phyloP scores from a whole-genome alignment of 1,140 invertebrate species.

The Papilio helenus region DNA sequence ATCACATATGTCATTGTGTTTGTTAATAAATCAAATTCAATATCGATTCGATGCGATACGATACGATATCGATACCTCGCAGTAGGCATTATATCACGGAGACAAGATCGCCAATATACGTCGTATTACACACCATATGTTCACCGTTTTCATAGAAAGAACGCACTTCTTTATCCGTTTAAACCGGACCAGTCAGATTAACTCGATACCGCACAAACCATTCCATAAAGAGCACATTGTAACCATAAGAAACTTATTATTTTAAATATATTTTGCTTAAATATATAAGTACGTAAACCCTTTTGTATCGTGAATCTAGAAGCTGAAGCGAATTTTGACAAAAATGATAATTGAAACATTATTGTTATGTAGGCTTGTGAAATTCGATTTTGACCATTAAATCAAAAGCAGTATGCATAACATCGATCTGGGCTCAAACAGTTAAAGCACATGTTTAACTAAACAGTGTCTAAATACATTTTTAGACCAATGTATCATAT shows the following conservation, averaged over 20 bases:
- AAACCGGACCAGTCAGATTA: neutral
- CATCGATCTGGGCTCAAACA: too few relatives aligned
- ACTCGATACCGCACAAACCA: neutral
- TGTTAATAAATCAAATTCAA: constrained; percentile 33
- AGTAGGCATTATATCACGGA: constrained; percentile 32
- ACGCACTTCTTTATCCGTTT: constrained; percentile 32
- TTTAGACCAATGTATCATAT: neutral
- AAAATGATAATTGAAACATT: too few relatives aligned
- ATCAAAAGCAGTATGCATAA: too few relatives aligned
- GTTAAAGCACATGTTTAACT: too few relatives aligned
- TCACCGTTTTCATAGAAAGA: constrained; percentile 29
- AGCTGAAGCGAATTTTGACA: too few relatives aligned
- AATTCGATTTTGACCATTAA: too few relatives aligned
- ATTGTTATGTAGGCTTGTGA: too few relatives aligned
- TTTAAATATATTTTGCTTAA: too few relatives aligned
- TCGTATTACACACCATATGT: constrained; percentile 30
- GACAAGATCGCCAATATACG: constrained; percentile 26
- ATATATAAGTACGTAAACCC: too few relatives aligned
- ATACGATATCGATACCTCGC: constrained; percentile 27
- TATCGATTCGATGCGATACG: constrained; percentile 23
- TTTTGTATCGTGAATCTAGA: too few relatives aligned
- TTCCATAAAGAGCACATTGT: neutral
- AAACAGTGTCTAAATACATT: too few relatives aligned
- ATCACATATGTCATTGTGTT: constrained; percentile 18
- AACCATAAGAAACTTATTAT: too few relatives aligned